These are phyloP conservation scores for Dromas ardeola DNA, from an alignment of 2,113 vertebrate species.

Conservation along the genomic window DNA sequence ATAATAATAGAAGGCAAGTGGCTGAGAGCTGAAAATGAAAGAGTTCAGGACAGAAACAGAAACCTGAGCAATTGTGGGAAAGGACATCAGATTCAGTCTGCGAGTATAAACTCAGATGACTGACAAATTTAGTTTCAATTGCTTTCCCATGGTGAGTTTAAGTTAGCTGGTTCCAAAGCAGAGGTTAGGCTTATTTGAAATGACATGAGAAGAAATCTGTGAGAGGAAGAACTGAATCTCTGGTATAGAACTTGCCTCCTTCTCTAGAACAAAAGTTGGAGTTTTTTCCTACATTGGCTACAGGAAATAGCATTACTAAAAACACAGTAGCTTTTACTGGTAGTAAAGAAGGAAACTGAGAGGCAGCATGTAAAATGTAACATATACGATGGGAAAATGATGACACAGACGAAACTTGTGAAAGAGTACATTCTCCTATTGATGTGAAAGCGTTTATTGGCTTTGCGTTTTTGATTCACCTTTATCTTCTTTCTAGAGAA, in stretches of 20 bases:
- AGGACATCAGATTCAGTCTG: neutral
- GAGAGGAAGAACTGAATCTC: slow-evolving; percentile 8
- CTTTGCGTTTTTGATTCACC: neutral
- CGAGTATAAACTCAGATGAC: neutral
- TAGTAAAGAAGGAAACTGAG: slow-evolving; percentile 56
- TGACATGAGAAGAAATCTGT: neutral
- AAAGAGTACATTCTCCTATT: neutral
- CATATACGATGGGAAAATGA: slow-evolving; percentile 34
- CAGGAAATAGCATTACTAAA: slow-evolving; percentile 21
- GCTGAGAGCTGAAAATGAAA: neutral
- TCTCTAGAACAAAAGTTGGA: slow-evolving; percentile 28
- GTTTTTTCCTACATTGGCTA: slow-evolving; percentile 6
- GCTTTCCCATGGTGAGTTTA: neutral
- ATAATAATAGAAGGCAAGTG: neutral
- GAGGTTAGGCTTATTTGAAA: neutral
- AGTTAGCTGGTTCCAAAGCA: neutral
- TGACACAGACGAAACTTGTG: slow-evolving; percentile 4
- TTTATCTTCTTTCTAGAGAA: slow-evolving; percentile 44
- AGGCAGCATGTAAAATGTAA: neutral
- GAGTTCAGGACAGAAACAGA: slow-evolving; percentile 35
- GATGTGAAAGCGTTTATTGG: neutral
- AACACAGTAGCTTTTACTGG: slow-evolving; percentile 42
- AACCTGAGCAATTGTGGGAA: slow-evolving; percentile 36
- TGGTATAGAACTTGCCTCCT: neutral
- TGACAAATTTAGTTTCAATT: neutral